A percentile compares a stretch with the other conserved stretches of the same genome.
Conservation (phyloP, 2,888 invertebrate species). For the Zygaena filipendulae region DNA sequence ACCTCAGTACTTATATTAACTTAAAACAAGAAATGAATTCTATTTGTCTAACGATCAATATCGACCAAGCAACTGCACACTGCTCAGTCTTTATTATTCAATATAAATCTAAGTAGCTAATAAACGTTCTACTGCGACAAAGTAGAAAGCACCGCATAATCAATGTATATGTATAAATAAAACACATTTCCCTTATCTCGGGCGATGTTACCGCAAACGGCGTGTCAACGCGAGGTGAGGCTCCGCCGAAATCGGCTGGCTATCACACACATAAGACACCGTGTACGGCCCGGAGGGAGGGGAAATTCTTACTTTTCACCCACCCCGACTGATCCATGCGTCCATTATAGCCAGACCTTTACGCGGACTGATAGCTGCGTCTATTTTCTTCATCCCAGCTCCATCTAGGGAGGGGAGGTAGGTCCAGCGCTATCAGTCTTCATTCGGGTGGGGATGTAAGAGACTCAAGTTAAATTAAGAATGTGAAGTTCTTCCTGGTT, state of each 20-base stretch:
- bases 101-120: neutral
- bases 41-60: too few relatives aligned
- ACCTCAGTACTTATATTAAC: too few relatives aligned
- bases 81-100: slow-evolving; percentile 26
- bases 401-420: too few relatives aligned
- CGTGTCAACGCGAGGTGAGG: slow-evolving; percentile 57
- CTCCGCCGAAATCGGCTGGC: slow-evolving; percentile 37
- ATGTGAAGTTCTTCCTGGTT: slow-evolving; percentile 57
- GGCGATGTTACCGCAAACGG: slow-evolving; percentile 48
- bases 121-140: too few relatives aligned
- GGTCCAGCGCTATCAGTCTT: too few relatives aligned
- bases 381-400: too few relatives aligned
- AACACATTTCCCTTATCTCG: slow-evolving; percentile 29
- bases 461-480: slow-evolving; percentile 70
- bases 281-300: slow-evolving; percentile 50
- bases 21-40: too few relatives aligned
- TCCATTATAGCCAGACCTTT: slow-evolving; percentile 35
- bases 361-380: too few relatives aligned
- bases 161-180: slow-evolving; percentile 26
- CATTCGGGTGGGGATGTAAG: slow-evolving; percentile 54
- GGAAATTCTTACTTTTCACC: slow-evolving; percentile 45
- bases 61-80: neutral
- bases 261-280: slow-evolving; percentile 45
- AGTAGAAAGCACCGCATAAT: too few relatives aligned
- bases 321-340: slow-evolving; percentile 42